Percentiles rank a stretch among this genome's conserved stretches.
Evolutionary conservation across 2,113 vertebrate genomes (phyloP).

Genomic region (Aythya baeri): DNA sequence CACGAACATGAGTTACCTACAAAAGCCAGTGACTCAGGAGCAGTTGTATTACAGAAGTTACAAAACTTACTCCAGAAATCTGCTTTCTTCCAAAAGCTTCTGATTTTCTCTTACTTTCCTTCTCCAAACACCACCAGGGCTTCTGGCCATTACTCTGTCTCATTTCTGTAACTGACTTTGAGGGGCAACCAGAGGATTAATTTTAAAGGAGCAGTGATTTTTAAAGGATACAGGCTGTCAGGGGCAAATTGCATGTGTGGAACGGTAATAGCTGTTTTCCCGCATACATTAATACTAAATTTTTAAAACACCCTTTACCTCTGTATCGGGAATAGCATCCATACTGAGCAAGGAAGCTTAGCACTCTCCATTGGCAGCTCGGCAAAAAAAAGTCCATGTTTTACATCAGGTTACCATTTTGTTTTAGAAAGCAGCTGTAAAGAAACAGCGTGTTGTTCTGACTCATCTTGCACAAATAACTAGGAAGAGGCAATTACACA

Average conservation of each 20-base stretch:
- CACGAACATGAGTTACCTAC: background rate
- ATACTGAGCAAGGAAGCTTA: background rate
- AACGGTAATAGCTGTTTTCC: conserved; percentile 12
- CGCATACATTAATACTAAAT: background rate
- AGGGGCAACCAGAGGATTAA: background rate
- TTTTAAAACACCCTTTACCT: background rate
- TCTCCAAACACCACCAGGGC: background rate
- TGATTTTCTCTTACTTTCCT: background rate
- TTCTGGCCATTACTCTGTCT: background rate
- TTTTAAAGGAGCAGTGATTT: background rate
- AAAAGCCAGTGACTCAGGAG: background rate
- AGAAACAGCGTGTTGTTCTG: background rate
- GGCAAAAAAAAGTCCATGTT: background rate
- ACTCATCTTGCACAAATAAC: background rate
- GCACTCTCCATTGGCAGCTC: background rate
- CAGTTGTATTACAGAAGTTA: background rate
- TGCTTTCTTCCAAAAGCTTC: background rate
- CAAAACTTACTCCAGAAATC: background rate
- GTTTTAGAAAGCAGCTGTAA: conserved; percentile 1
- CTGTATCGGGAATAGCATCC: background rate
- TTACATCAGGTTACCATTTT: background rate
- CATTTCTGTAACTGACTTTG: background rate
- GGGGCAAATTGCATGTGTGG: background rate
- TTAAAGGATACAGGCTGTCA: background rate
- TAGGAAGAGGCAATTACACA: background rate